phyloP scores from a whole-genome alignment of 2,113 vertebrate species.

The Stegostoma tigrinum region DNA sequence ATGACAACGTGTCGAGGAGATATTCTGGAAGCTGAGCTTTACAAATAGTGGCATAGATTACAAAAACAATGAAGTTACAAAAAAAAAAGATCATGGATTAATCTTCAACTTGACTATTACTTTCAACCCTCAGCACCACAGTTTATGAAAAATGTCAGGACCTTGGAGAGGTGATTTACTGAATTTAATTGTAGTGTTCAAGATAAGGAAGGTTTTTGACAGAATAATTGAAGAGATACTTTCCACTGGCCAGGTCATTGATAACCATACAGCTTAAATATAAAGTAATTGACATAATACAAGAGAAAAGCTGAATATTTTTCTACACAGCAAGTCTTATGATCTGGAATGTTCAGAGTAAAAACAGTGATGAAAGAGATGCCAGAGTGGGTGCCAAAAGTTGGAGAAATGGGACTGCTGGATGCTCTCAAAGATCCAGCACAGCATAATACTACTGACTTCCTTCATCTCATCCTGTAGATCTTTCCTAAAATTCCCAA shows the following conservation, averaged over 20 bases:
- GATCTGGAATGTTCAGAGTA: not conserved
- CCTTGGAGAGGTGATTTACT: not conserved
- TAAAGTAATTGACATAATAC: not conserved
- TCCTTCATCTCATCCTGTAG: not conserved
- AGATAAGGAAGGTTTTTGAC: not conserved
- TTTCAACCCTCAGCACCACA: not conserved
- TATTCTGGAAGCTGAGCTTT: not conserved
- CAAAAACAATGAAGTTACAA: too few species aligned
- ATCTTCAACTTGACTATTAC: too few species aligned
- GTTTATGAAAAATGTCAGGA: not conserved
- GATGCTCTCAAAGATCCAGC: not conserved
- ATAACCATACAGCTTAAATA: not conserved
- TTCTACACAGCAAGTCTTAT: not conserved
- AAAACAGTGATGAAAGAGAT: not conserved
- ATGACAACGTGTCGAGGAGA: not conserved
- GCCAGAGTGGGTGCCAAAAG: not conserved
- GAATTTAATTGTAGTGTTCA: not conserved
- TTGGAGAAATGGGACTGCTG: not conserved
- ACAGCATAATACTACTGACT: not conserved
- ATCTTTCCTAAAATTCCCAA: too few species aligned
- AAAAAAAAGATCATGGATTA: too few species aligned
- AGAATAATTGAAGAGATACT: not conserved
- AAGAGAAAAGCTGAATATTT: not conserved
- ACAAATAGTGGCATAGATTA: too few species aligned
- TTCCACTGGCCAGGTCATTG: not conserved